Evolutionary conservation across 2,797 vertebrate species (phyloP).

Genomic region (Acanthurus tractus): DNA sequence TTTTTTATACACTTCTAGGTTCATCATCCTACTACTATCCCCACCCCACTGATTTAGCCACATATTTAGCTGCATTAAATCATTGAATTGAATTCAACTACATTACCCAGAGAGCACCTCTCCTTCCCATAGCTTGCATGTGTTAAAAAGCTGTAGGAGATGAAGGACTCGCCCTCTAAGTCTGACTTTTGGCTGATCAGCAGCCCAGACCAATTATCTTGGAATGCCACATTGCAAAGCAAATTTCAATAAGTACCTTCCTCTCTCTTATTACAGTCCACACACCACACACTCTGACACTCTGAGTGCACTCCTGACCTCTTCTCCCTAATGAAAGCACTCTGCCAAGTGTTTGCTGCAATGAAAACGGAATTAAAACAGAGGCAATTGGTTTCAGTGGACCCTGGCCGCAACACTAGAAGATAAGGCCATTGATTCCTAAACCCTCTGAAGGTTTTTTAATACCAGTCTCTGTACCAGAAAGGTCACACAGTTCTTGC

Average conservation of each 20-base stretch:
- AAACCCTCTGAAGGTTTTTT: conserved; percentile 37
- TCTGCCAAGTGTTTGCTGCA: conserved; percentile 43
- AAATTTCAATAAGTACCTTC: conserved; percentile 54
- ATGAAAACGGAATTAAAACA: conserved; percentile 45
- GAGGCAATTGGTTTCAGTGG: conserved; percentile 16
- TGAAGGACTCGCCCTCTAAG: conserved; percentile 20
- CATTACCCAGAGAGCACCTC: conserved; percentile 43
- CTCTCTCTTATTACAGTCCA: conserved; percentile 46
- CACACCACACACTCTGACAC: conserved; percentile 41
- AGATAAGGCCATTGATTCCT: conserved; percentile 35
- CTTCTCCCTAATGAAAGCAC: conserved; percentile 56
- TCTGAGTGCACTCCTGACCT: conserved; percentile 46
- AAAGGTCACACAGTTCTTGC: conserved; percentile 30
- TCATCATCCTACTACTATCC: not conserved
- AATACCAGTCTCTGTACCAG: conserved; percentile 28
- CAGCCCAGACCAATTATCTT: conserved; percentile 67
- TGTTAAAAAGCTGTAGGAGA: conserved; percentile 29
- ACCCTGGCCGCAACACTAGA: conserved; percentile 19
- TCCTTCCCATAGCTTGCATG: conserved; percentile 24
- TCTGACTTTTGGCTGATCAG: conserved; percentile 67
- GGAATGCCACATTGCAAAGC: conserved; percentile 57
- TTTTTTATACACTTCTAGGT: conserved; percentile 25
- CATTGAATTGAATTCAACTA: conserved; percentile 36
- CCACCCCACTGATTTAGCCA: conserved; percentile 1
- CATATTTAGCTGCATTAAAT: conserved; percentile 30